Percentiles rank a stretch among this genome's conserved stretches.
Evolutionary conservation across 2,797 vertebrate species (phyloP).

Genomic region (Coreius guichenoti): DNA sequence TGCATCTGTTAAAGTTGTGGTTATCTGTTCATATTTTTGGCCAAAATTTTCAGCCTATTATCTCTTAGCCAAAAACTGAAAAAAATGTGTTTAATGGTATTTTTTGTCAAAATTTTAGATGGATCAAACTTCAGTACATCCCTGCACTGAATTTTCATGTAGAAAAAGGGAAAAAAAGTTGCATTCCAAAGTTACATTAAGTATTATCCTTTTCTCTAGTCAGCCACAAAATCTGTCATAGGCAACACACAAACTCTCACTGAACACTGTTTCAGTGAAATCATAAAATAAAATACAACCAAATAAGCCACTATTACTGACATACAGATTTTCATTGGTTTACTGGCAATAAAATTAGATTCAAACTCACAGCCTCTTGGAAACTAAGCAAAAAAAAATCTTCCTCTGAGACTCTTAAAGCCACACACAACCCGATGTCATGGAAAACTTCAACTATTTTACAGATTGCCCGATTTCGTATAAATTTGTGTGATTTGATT

Average conservation of each 20-base stretch:
- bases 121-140: background rate
- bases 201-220: background rate
- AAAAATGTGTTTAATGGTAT: no score
- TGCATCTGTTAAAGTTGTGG: no score
- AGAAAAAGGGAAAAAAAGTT: background rate
- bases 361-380: background rate
- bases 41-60: no score
- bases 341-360: background rate
- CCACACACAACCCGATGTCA: background rate
- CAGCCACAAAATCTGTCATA: background rate
- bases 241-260: no score
- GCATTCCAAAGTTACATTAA: background rate
- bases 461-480: background rate
- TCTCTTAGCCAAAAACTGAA: no score
- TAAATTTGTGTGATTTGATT: background rate
- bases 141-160: background rate
- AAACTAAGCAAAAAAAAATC: background rate
- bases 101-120: background rate
- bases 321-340: background rate
- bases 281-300: background rate
- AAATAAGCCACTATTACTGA: background rate
- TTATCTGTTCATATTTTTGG: no score
- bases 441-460: background rate
- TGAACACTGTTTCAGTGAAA: background rate
- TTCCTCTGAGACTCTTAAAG: background rate